Evolutionary conservation across 2,113 vertebrate genomes (phyloP), one percentile per base, ranked within the genome.

Genomic region (Mustelus asterias): DNA sequence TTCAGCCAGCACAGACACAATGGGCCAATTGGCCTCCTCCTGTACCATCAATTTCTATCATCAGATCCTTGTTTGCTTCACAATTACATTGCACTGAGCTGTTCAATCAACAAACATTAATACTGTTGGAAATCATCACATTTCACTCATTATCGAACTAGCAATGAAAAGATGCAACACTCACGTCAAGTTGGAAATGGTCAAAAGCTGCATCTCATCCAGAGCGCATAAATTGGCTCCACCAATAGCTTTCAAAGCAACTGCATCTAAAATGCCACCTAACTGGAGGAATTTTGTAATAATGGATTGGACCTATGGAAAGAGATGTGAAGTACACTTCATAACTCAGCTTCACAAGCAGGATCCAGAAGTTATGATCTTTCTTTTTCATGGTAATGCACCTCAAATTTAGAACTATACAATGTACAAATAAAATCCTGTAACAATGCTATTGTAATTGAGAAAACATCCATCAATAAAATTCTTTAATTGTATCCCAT

Each of bases 181-280:
- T 95, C 44, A 95, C 93, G 65, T 72, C 93, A 95, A 48, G 93
- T 69, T 72, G 10, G 93, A 95, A 95, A 95, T 95, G 48, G 67
- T 72, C 93, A 70, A 0, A 0, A 97, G 44, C 96, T 97, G 97
- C 24, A 16, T 54, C 69, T 97, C 96, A 16, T 78, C 96, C 96
- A 98, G 96, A 0, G 78, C 22, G 41, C 98, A 98, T 20, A 98
- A 97, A 14, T 0, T 86, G 0, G 5, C 0, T 0, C 96, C 97
- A 14, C 96, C 96, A 0, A 97, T 96, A 1, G 95, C 44, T 95
- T 0, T 60, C 0, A 98, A 97, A 96, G 97, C 80, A 6, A 97
- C 3, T 0, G 97, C 96, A 0, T 97, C 97, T 65, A 97, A 67
- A 0, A 18, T 96, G 29, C 97, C 97, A 0, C 96, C 97, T 54